These are phyloP conservation scores for Psephotus haematonotus DNA, from an alignment of 2,113 vertebrate species.

Conservation along the genomic window DNA sequence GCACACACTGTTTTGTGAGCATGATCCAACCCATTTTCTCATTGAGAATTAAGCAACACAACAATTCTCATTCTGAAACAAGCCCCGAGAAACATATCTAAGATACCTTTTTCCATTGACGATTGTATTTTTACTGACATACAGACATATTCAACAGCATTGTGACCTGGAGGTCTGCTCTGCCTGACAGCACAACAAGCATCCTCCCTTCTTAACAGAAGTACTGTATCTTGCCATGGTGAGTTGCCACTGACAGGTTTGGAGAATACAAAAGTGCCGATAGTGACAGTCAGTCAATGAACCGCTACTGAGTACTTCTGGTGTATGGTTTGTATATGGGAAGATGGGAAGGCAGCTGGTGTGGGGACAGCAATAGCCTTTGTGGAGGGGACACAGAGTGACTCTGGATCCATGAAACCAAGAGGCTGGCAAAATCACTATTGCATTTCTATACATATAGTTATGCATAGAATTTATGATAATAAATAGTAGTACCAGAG, in stretches of 20 bases:
- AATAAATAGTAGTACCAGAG: fast-evolving
- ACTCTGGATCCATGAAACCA: not conserved
- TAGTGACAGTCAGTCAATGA: not conserved
- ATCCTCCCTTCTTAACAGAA: not conserved
- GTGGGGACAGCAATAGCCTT: not conserved
- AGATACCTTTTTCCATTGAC: not conserved
- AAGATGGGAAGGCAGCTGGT: not conserved
- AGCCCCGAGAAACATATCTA: not conserved
- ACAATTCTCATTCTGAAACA: not conserved
- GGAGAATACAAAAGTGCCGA: not conserved
- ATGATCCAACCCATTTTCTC: not conserved
- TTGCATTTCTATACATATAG: not conserved
- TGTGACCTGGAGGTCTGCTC: not conserved
- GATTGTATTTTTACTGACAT: not conserved
- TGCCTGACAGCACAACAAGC: not conserved
- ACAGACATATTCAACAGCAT: fast-evolving
- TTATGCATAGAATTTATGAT: not conserved
- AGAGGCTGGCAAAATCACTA: not conserved
- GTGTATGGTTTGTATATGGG: not conserved
- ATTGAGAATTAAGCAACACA: not conserved
- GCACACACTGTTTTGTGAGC: fast-evolving
- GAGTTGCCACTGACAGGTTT: not conserved
- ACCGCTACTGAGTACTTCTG: not conserved
- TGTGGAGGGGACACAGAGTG: not conserved
- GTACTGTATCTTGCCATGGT: not conserved